Evolutionary conservation across 2,888 invertebrate species (phyloP).

Genomic region (Lamellibrachia satsuma): DNA sequence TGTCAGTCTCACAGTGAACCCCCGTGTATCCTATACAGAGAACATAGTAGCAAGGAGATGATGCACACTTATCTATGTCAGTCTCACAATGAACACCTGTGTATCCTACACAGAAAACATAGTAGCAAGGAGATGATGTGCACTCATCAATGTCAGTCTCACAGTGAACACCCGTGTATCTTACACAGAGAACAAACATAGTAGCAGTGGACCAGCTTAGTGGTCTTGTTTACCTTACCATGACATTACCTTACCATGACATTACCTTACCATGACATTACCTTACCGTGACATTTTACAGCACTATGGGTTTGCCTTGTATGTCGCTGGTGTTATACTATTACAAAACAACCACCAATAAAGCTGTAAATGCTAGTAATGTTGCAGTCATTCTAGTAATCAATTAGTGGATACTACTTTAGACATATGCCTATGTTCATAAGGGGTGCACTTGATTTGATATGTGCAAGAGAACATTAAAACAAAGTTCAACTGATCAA

Average conservation of each 20-base stretch:
- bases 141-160: not conserved
- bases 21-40: slow-evolving; percentile 46
- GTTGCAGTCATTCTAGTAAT: not conserved
- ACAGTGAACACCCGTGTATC: not conserved
- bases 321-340: not conserved
- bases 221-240: too few species aligned
- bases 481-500: not conserved
- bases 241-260: too few species aligned
- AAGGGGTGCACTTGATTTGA: not conserved
- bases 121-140: not conserved
- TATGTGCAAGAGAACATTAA: not conserved
- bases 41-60: slow-evolving; percentile 43
- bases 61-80: slow-evolving; percentile 44
- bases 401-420: not conserved
- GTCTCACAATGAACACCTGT: not conserved
- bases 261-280: too few species aligned
- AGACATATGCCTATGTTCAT: not conserved
- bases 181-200: too few species aligned
- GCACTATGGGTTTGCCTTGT: not conserved
- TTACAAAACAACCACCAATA: not conserved
- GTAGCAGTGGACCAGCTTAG: too few species aligned
- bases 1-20: slow-evolving; percentile 42
- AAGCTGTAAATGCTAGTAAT: not conserved
- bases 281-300: too few species aligned
- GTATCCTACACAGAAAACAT: not conserved